Percentiles rank a stretch among this genome's conserved stretches.
Evolutionary conservation across 2,113 vertebrate species (phyloP).

Genomic region (Astatotilapia flaviijosephi): DNA sequence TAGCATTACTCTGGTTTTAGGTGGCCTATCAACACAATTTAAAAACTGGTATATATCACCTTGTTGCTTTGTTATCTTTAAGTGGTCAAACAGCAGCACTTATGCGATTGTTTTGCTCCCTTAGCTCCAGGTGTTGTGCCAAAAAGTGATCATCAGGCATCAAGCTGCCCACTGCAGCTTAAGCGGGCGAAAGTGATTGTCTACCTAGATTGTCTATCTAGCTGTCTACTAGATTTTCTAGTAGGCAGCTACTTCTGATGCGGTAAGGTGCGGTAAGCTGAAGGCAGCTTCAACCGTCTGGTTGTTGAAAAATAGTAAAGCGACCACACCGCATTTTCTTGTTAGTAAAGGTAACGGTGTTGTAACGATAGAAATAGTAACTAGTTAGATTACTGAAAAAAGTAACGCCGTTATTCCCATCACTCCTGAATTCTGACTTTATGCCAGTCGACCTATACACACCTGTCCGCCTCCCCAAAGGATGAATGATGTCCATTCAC

Average conservation of each 20-base stretch:
- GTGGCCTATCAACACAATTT: not conserved
- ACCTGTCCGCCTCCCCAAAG: not conserved
- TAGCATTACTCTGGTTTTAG: accelerated
- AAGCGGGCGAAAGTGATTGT: too few species aligned
- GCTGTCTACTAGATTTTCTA: too few species aligned
- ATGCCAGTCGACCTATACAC: not conserved
- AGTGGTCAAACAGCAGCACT: not conserved
- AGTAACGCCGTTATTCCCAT: not conserved
- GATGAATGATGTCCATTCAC: slow-evolving; percentile 4
- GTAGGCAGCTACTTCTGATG: not conserved
- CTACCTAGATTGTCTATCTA: too few species aligned
- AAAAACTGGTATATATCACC: not conserved
- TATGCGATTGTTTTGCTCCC: not conserved
- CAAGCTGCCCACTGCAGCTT: too few species aligned
- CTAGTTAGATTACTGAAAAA: not conserved
- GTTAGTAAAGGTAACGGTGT: not conserved
- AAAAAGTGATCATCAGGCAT: not conserved
- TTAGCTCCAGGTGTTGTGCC: not conserved
- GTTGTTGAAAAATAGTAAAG: not conserved
- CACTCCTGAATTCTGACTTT: not conserved
- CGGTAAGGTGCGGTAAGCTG: accelerated
- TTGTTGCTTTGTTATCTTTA: accelerated
- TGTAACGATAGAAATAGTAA: not conserved
- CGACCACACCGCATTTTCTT: accelerated
- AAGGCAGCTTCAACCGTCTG: not conserved